Base-by-base conservation (phyloP, 2,888 invertebrate species). In the Acronicta aceris region DNA sequence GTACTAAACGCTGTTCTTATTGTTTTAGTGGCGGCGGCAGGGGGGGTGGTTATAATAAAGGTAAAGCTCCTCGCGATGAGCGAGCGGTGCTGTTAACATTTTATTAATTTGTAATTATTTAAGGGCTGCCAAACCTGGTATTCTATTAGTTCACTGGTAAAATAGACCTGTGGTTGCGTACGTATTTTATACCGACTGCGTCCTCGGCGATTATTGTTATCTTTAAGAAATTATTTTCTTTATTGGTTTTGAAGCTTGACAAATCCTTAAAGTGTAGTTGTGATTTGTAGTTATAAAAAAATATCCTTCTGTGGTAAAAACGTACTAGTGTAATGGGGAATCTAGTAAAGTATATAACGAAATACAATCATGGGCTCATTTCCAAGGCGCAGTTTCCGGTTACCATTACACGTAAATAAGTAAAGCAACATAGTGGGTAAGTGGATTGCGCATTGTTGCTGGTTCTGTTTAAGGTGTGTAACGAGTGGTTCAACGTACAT, bases 11-110 rank as follows among this genome's bases (percentile, higher is more conserved):
- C 95, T 95, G 95, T 96, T 96, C 96, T 96, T 96, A 96, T 97
- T 97, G 97, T 97, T 97, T 97, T 97, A 97, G 98, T 97, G 98
- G 98, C 97, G 97, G 98, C 97, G 96, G 97, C 96, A 97, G 97
- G 96, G 96, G 97, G 97, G 98, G 98, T 97, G 98, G 97, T 98
- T 98, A 95, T 97, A 98, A 97, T 96, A 98, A 98, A 98, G 98
- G 98, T 98, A 98, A 98, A 97, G 97, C 97, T 96, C 97, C 96
- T 96, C 95, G 96, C 96, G 94, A 95, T 95, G 95, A 95, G 93
- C 95, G 96, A 95, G 95, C 95, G 96, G 96, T 96, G 97, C 97
- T 96, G 95, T 96, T 96, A 96, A 95, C 94, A 95, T 93, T 92
- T 92, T 94, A 87, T 92, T 92, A 90, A 87, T 89, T 90, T 89